Evolutionary conservation across 2,113 vertebrate genomes (phyloP), one percentile per base, ranked within the genome.

Genomic region (Nothocercus nigrocapillus): DNA sequence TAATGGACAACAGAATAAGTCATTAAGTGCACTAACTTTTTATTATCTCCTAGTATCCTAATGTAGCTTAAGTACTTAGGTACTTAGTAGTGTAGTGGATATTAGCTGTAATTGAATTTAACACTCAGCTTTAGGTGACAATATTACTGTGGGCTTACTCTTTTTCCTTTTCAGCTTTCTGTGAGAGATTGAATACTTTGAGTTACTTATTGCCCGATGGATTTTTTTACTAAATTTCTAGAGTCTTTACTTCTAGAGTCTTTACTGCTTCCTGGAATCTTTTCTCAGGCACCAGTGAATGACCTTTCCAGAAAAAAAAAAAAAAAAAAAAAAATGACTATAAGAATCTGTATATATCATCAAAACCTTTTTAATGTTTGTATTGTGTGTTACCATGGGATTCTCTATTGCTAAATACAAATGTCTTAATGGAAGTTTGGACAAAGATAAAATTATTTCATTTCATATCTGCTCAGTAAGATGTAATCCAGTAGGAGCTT

Each of bases 81-180:
- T 77, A 92, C 54, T 88, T 87, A 85, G 67, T 80, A 44, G 40
- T 69, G 34, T 58, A 92, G 70, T n/a, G n/a, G 72, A 82, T 54
- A 82, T 88, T 93, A 88, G n/a, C 45, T 51, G 34, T 91, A 93
- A 95, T 89, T 56, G 85, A 95, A 95, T 91, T 75, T 54, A 85
- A 18, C 54, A 59, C 47, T 88, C 51, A 81, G 45, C 59, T 95
- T 94, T 70, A 91, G 88, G 72, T 93, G 85, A 63, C 64, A 85
- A 63, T 18, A 21, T 77, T 74, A 28, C 45, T 1, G 0, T 61
- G 85, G 32, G 5, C 36, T 88, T 76, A 77, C 61, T 68, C 38
- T 69, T 76, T 82, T 73, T 88, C 7, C 34, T 94, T 90, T 81
- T 80, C 75, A 83, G 54, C 36, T 88, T 91, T 94, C 54, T 83